Percentiles rank a stretch among this genome's conserved stretches.
phyloP scores from a whole-genome alignment of 2,113 vertebrate genomes.

The Petaurus breviceps region DNA sequence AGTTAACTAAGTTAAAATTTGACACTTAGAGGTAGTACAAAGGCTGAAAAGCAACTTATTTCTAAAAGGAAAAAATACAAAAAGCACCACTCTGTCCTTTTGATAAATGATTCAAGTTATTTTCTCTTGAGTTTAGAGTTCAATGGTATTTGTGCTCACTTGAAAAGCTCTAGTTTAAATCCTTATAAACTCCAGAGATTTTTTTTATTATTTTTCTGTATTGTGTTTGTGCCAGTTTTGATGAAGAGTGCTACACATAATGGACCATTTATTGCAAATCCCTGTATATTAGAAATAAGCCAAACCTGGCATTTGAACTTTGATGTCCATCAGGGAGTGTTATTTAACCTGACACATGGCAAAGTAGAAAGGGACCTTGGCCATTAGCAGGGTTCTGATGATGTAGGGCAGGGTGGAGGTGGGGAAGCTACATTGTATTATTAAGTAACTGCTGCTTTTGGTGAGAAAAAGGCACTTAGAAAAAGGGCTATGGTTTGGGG shows the following conservation, averaged over 20 bases:
- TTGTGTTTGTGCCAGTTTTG: constrained; percentile 61
- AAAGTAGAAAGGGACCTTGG: constrained; percentile 56
- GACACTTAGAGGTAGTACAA: background rate
- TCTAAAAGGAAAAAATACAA: background rate
- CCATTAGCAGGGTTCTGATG: constrained; percentile 42
- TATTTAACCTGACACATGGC: constrained; percentile 64
- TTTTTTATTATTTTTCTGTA: constrained; percentile 75
- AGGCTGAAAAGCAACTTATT: background rate
- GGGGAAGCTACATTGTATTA: constrained; percentile 2
- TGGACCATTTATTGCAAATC: constrained; percentile 35
- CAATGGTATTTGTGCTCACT: constrained; percentile 40
- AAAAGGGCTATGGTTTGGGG: background rate
- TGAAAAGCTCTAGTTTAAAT: constrained; percentile 40
- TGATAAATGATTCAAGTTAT: constrained; percentile 43
- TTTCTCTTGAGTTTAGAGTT: constrained; percentile 38
- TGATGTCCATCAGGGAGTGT: constrained; percentile 39
- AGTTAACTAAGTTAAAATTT: background rate
- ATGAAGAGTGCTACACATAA: constrained; percentile 53
- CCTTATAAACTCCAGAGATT: constrained; percentile 57
- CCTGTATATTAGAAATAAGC: constrained; percentile 68
- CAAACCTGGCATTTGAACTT: constrained; percentile 65
- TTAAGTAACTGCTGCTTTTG: background rate
- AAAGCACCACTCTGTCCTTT: constrained; percentile 23
- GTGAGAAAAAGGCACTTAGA: constrained; percentile 19
- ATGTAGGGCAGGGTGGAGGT: background rate